These are phyloP conservation scores for Scaptomyza reducta DNA, from an alignment of 2,888 invertebrate species.

Conservation along the genomic window DNA sequence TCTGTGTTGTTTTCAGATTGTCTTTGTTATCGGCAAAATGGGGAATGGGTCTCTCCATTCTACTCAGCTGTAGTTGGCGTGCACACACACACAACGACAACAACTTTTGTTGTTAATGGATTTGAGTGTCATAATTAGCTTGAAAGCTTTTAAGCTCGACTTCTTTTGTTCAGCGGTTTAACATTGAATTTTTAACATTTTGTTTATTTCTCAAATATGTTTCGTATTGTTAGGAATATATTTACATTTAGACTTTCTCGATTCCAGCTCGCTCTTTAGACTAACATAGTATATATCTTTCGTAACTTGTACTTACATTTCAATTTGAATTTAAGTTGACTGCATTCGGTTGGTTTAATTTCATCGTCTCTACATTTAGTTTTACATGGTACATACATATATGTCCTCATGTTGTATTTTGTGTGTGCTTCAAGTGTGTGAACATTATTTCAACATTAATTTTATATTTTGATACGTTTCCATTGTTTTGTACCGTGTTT, in stretches of 20 bases:
- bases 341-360: slow-evolving; percentile 14
- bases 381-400: slow-evolving; percentile 11
- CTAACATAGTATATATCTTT: slow-evolving; percentile 18
- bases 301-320: slow-evolving; percentile 51
- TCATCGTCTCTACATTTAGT: slow-evolving; percentile 25
- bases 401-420: slow-evolving; percentile 15
- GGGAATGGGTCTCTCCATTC: not conserved
- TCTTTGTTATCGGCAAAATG: slow-evolving; percentile 35
- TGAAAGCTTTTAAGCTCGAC: slow-evolving; percentile 18
- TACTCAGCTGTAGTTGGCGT: slow-evolving; percentile 34
- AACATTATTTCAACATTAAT: slow-evolving; percentile 48
- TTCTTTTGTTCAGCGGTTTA: slow-evolving; percentile 19
- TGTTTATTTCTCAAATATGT: slow-evolving; percentile 55
- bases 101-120: not conserved
- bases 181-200: slow-evolving; percentile 56
- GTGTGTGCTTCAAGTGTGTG: slow-evolving; percentile 54
- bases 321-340: slow-evolving; percentile 46
- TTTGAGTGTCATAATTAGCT: not conserved
- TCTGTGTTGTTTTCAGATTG: slow-evolving; percentile 28
- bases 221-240: slow-evolving; percentile 58
- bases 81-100: not conserved
- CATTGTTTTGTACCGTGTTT: slow-evolving; percentile 51
- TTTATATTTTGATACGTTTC: slow-evolving; percentile 57
- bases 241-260: slow-evolving; percentile 52
- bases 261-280: slow-evolving; percentile 16